Evolutionary conservation across 2,113 vertebrate species (phyloP).

Genomic region (Cephalopterus ornatus): DNA sequence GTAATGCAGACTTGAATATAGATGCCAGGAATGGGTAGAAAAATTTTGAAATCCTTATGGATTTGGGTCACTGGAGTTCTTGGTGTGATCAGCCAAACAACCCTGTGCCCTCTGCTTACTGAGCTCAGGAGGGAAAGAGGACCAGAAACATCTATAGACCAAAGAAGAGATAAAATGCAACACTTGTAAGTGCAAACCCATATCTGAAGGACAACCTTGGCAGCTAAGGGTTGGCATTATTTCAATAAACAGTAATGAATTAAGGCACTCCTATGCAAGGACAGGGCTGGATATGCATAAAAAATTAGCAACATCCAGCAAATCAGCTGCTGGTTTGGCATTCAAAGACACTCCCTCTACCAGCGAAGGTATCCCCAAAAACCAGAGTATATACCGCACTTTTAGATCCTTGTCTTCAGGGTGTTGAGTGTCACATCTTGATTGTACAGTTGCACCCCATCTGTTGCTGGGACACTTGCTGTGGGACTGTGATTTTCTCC

Average conservation of each 20-base stretch:
- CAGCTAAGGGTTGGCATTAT: background rate
- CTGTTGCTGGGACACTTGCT: background rate
- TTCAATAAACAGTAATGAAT: background rate
- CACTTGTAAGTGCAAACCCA: background rate
- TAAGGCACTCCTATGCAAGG: background rate
- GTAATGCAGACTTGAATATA: background rate
- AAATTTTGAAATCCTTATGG: background rate
- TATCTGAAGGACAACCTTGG: background rate
- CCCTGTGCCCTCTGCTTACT: background rate
- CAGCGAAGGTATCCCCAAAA: background rate
- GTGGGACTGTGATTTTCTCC: background rate
- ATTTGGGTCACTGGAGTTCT: background rate
- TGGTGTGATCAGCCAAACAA: background rate
- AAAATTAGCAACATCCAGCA: background rate
- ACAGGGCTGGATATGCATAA: background rate
- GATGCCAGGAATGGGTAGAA: background rate
- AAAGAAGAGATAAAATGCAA: background rate
- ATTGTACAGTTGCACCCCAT: fast-evolving
- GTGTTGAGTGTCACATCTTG: background rate
- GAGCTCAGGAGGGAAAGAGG: background rate
- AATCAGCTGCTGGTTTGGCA: background rate
- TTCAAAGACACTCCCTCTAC: background rate
- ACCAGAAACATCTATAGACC: background rate
- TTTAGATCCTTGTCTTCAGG: background rate
- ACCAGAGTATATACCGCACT: background rate